Evolutionary conservation across 2,888 invertebrate species (phyloP).

Genomic region (Oscheius sp.): DNA sequence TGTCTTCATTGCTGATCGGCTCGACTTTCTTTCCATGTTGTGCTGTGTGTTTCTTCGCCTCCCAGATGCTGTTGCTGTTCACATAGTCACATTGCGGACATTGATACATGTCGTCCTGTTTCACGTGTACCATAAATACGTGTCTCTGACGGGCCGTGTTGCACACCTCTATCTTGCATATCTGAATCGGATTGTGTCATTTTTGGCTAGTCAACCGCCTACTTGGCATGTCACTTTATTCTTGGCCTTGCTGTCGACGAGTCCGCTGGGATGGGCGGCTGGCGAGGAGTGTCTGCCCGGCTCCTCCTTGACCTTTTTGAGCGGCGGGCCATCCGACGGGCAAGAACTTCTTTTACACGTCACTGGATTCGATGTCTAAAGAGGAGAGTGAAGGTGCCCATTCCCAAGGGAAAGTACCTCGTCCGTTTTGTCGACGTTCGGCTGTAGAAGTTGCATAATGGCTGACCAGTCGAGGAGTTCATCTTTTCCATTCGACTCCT

Average conservation of each 20-base stretch:
- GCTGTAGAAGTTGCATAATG: constrained; percentile 20
- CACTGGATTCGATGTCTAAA: neutral
- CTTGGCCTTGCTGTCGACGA: constrained; percentile 33
- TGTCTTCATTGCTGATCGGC: constrained; percentile 57
- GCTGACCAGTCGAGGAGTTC: constrained; percentile 9
- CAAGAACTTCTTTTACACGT: constrained; percentile 1
- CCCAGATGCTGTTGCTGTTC: constrained; percentile 57
- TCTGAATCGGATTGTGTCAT: constrained; percentile 22
- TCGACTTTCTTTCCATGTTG: constrained; percentile 45
- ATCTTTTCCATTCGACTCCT: neutral
- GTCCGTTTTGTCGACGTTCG: neutral
- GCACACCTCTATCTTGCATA: constrained; percentile 51
- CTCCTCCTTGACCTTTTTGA: constrained; percentile 27
- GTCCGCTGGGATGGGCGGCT: constrained; percentile 13
- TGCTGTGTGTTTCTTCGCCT: constrained; percentile 48
- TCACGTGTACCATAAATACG: constrained; percentile 56
- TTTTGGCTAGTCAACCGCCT: neutral
- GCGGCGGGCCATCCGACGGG: neutral
- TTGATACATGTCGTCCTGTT: constrained; percentile 46
- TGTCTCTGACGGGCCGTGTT: constrained; percentile 57
- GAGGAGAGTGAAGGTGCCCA: neutral
- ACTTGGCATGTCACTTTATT: constrained; percentile 35
- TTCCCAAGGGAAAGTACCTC: neutral
- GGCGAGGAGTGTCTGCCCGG: neutral
- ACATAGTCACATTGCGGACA: constrained; percentile 51